These are phyloP conservation scores for Acleris emargana DNA, from an alignment of 2,888 invertebrate genomes.

Conservation along the genomic window DNA sequence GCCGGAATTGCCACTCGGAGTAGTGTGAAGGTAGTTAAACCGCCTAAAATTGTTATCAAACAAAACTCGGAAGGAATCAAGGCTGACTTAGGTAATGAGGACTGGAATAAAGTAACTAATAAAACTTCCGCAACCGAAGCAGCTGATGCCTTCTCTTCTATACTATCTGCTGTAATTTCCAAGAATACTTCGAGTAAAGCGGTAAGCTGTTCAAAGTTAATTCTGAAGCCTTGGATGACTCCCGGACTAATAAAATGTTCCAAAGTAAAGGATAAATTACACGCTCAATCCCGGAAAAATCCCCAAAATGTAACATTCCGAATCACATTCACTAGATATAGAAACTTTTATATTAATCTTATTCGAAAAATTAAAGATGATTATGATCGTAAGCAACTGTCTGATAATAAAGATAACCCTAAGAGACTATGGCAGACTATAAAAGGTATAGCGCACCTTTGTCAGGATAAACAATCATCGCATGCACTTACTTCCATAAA, in stretches of 20 bases:
- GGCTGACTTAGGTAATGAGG: slow-evolving; percentile 14
- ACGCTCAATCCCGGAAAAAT: slow-evolving; percentile 10
- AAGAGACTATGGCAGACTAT: slow-evolving; percentile 31
- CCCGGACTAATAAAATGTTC: slow-evolving; percentile 33
- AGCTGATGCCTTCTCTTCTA: not conserved
- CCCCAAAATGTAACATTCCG: slow-evolving; percentile 10
- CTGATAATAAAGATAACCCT: slow-evolving; percentile 23
- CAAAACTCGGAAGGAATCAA: too few species aligned
- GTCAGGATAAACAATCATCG: not conserved
- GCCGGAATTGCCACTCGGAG: not conserved
- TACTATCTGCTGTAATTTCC: not conserved
- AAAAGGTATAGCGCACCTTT: slow-evolving; percentile 6
- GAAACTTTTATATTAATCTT: slow-evolving; percentile 23
- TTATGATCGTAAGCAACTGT: slow-evolving; percentile 18
- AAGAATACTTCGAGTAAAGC: slow-evolving; percentile 14
- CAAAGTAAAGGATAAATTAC: slow-evolving; percentile 33
- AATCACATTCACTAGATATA: not conserved
- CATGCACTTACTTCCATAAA: slow-evolving; percentile 1
- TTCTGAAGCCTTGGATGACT: slow-evolving; percentile 37
- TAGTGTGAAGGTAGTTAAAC: too few species aligned
- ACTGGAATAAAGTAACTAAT: slow-evolving; percentile 8
- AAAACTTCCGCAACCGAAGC: slow-evolving; percentile 9
- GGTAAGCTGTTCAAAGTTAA: slow-evolving; percentile 26
- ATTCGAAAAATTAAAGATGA: slow-evolving; percentile 29
- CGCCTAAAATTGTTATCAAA: too few species aligned